Base-by-base conservation (phyloP, 2,797 vertebrate genomes). In the Paedocypris micromegethes region DNA sequence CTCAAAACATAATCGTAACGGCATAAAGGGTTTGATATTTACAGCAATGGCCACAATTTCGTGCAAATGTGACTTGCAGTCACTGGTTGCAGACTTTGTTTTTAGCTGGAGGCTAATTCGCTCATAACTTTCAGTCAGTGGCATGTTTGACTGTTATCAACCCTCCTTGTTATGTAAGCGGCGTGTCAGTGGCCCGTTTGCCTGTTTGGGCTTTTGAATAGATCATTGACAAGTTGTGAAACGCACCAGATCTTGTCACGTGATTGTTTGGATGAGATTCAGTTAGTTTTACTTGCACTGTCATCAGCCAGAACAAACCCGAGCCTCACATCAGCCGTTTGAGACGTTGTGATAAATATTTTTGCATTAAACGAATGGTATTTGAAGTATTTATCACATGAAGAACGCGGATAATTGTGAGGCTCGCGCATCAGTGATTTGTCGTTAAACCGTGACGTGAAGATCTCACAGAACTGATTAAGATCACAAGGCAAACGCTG, bases 381-480 rank as follows among this genome's bases (percentile, higher is more conserved):
- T 23, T 23, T 23, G 23, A 23, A 23, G 23, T 23, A 23, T 23
- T 23, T 23, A 23, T 23, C 23, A 23, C 23, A 23, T 23, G 23
- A 23, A 23, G 23, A 23, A 23, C 23, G 23, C 23, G 23, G 23
- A 23, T 23, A 23, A 23, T 23, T 23, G 23, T 1, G 23, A 23
- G 23, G 23, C 23, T 23, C 23, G 23, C 23, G 23, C 23, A 23
- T 23, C 23, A 23, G 23, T 23, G 23, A 23, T 23, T 23, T 23
- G 23, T 23, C 23, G 23, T 23, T 23, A 23, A 23, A 23, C 23
- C 23, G 23, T 23, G 9, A 47, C 41, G 52, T 9, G 47, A 70
- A 39, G 42, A 52, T 53, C 38, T 63, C 46, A 72, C 46, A 73
- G 5, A 8, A 66, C 59, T 23, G 55, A 72, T 51, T 46, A 40